These are phyloP conservation scores for Cryptotermes secundus DNA, from an alignment of 1,140 invertebrate genomes.

Conservation along the genomic window DNA sequence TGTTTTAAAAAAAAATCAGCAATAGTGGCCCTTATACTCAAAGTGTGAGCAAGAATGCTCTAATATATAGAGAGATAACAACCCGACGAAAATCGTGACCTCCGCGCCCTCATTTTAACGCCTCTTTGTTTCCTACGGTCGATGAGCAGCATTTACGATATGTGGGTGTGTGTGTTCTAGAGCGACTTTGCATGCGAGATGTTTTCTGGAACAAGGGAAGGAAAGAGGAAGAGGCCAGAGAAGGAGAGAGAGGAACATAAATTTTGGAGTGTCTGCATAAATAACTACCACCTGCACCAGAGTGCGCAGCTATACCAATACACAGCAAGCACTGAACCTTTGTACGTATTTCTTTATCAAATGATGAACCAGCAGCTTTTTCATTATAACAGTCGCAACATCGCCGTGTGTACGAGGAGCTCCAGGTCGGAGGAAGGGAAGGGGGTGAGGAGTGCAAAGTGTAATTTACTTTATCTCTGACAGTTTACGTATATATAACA, in stretches of 20 bases:
- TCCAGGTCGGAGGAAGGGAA: background rate
- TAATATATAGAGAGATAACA: conserved; percentile 12
- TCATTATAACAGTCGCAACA: conserved; percentile 25
- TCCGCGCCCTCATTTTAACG: conserved; percentile 25
- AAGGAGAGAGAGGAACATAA: conserved; percentile 31
- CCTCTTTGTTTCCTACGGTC: conserved; percentile 22
- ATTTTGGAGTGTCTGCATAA: conserved; percentile 31
- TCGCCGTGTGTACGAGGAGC: background rate
- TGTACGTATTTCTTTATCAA: conserved; percentile 27
- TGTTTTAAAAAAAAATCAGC: no score
- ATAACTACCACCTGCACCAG: conserved; percentile 27
- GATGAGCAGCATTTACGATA: background rate
- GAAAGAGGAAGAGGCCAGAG: conserved; percentile 29
- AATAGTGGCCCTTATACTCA: no score
- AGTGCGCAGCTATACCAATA: background rate
- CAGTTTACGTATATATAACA: conserved; percentile 20
- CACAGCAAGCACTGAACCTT: background rate
- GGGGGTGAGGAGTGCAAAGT: conserved; percentile 1
- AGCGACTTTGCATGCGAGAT: conserved; percentile 24
- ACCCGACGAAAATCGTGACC: conserved; percentile 20
- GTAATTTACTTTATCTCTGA: conserved; percentile 24
- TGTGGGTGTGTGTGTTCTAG: background rate
- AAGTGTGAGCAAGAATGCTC: background rate
- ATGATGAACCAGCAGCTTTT: conserved; percentile 17
- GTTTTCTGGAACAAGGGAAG: conserved; percentile 30